Conservation (phyloP, 1,140 invertebrate genomes). For the Odontomachus brunneus region DNA sequence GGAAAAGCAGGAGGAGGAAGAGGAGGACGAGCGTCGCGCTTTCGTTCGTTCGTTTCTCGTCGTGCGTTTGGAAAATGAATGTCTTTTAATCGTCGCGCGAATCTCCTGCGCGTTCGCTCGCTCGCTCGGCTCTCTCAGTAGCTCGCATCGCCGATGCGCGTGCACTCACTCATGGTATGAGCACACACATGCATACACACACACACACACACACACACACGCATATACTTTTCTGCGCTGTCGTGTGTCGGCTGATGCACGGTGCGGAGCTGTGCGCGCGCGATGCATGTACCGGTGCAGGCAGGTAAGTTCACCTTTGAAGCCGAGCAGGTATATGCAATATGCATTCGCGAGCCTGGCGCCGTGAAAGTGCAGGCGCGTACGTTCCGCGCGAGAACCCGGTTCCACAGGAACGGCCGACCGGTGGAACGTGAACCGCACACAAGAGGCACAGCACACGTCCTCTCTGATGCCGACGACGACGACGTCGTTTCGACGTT, state of each 20-base stretch:
- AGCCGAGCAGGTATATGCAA: slow-evolving; percentile 57
- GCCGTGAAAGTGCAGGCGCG: slow-evolving; percentile 55
- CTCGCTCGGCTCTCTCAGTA: slow-evolving; percentile 8
- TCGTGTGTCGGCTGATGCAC: neutral
- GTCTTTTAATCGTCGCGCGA: slow-evolving; percentile 40
- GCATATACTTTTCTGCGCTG: too few species aligned
- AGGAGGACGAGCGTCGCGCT: neutral
- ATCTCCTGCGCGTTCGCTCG: slow-evolving; percentile 8
- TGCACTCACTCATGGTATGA: slow-evolving; percentile 8
- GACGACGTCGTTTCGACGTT: too few species aligned
- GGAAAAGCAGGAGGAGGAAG: neutral
- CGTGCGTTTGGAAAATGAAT: slow-evolving; percentile 31
- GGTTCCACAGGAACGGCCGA: neutral
- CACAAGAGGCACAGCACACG: neutral
- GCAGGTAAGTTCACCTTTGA: slow-evolving; percentile 59
- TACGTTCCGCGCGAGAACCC: slow-evolving; percentile 30
- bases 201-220: neutral
- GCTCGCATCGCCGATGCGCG: neutral
- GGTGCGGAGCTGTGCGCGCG: neutral
- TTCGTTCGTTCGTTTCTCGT: slow-evolving; percentile 13
- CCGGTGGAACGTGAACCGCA: neutral
- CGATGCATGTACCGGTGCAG: slow-evolving; percentile 43
- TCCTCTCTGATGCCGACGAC: neutral
- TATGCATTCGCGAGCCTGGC: slow-evolving; percentile 51
- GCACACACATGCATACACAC: neutral